phyloP scores from a whole-genome alignment of 2,113 vertebrate species.

The Toxotes chatareus region DNA sequence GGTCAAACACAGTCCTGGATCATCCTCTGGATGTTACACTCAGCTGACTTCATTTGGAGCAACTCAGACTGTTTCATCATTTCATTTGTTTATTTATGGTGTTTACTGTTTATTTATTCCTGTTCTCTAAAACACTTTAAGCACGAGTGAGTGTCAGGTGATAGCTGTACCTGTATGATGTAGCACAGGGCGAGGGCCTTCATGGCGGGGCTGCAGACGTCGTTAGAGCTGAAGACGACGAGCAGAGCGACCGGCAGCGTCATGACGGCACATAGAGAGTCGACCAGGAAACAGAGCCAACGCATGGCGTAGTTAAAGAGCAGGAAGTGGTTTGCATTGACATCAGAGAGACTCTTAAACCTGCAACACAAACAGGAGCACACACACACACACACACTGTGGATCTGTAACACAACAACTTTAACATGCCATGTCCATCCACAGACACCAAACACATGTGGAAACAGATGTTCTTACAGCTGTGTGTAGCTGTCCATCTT shows the following conservation, averaged over 20 bases:
- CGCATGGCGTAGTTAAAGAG: slow-evolving; percentile 80
- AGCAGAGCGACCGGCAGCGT: slow-evolving; percentile 77
- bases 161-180: slow-evolving; percentile 76
- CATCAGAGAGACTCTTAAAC: slow-evolving; percentile 80
- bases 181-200: slow-evolving; percentile 84
- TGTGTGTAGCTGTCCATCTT: slow-evolving; percentile 71
- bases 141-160: no score
- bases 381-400: no score
- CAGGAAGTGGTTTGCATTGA: slow-evolving; percentile 78
- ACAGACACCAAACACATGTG: no score
- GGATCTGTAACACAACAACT: no score
- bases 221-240: slow-evolving; percentile 72
- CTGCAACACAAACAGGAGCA: slow-evolving; percentile 56
- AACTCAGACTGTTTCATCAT: no score
- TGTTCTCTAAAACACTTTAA: no score
- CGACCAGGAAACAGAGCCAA: slow-evolving; percentile 81
- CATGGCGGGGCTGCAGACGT: slow-evolving; percentile 66
- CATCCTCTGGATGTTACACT: no score
- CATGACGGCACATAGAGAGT: slow-evolving; percentile 70
- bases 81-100: no score
- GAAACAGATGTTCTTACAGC: slow-evolving; percentile 53
- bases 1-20: no score
- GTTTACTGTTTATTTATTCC: no score
- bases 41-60: no score
- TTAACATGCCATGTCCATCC: no score